Base-by-base conservation (phyloP, 2,113 vertebrate genomes). In the Pygoscelis adeliae region DNA sequence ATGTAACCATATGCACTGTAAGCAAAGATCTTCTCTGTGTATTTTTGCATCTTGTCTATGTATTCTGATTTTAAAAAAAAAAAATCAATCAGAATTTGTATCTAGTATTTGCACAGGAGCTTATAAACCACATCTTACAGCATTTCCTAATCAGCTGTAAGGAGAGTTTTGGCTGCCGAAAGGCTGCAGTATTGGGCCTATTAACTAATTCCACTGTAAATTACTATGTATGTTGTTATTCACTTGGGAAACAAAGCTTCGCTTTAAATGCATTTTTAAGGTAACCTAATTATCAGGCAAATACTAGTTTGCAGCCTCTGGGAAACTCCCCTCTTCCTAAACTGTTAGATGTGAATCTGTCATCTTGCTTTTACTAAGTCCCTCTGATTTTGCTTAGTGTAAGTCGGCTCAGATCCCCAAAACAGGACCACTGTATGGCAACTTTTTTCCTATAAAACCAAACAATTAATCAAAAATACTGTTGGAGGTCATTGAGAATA, bases 171-270 rank as follows among this genome's bases (percentile, higher is more conserved):
- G 32, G 6, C 23, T 74, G 16, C 36, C 40, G 34, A 78, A 78
- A 67, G 13, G 53, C 10, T 79, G 34, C 15, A 53, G 49, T 18
- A 79, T 49, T 53, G 29, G 77, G 53, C 87, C 70, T 70, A 47
- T 71, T 78, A 78, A 42, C 11, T 50, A 85, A 73, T 47, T 77
- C 38, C 46, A 58, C 13, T 55, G 47, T 63, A 85, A 83, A 70
- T 34, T 44, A 36, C 22, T 42, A 79, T 1, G 3, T 30, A 25
- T 25, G 47, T 30, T 82, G 34, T 69, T 82, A 83, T 73, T 89
- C 88, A 77, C n/a, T 44, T 27, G 32, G 36, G 70, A 93, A 96
- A 91, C 46, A 93, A 95, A 93, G 32, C n/a, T 80, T 83, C 34
- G 21, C 17, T 94, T 76, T 29, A 83, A 90, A 67, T 25, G 23